These are phyloP conservation scores for Geopemphigus sp. DNA, from an alignment of 1,140 invertebrate species.

Conservation along the genomic window DNA sequence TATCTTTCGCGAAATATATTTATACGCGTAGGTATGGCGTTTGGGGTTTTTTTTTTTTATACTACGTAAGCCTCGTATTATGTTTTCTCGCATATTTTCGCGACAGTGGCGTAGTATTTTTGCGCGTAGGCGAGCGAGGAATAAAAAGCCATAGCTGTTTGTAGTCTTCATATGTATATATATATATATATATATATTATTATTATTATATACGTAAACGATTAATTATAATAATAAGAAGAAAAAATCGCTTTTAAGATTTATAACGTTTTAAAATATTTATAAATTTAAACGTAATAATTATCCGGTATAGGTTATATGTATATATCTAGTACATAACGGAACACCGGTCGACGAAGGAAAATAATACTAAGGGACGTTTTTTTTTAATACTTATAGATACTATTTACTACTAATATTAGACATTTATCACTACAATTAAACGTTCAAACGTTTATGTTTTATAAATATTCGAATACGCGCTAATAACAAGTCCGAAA, in stretches of 20 bases:
- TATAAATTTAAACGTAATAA: background rate
- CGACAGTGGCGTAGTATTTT: too few species aligned
- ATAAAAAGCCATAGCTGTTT: background rate
- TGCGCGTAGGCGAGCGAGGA: background rate
- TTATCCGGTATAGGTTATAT: background rate
- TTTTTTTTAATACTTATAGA: background rate
- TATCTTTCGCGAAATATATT: too few species aligned
- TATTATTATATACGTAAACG: background rate
- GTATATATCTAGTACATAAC: background rate
- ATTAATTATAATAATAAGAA: slow-evolving; percentile 27
- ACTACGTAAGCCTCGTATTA: too few species aligned
- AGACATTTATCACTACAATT: too few species aligned
- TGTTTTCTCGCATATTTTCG: too few species aligned
- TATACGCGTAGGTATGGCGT: too few species aligned
- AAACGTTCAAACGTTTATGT: background rate
- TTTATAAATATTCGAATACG: background rate
- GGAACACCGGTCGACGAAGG: background rate
- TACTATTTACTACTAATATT: background rate
- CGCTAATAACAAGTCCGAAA: background rate
- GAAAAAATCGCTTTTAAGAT: background rate
- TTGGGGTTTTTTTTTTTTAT: too few species aligned
- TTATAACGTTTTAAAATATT: background rate
- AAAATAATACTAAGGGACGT: background rate
- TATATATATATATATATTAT: too few species aligned
- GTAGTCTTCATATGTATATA: background rate